phyloP scores from a whole-genome alignment of 2,113 vertebrate species.

The Sialia sialis region DNA sequence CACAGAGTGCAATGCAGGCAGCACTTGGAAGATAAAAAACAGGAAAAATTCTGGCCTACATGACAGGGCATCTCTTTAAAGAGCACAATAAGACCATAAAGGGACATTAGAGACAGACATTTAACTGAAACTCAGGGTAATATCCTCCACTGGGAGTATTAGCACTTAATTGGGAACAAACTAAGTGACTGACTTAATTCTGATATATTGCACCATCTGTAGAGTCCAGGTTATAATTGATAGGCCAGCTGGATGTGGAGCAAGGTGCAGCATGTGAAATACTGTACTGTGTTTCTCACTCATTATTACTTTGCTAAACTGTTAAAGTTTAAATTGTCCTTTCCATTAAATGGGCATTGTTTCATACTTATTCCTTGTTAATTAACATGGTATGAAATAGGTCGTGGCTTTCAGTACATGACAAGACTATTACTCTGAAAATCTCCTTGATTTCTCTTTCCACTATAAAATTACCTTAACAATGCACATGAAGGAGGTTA shows the following conservation, averaged over 20 bases:
- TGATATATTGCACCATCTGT: conserved; percentile 62
- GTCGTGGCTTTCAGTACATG: neutral
- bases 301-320: neutral
- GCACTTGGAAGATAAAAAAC: neutral
- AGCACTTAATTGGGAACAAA: conserved; percentile 52
- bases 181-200: conserved; percentile 53
- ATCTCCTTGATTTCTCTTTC: neutral
- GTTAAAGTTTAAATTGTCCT: conserved; percentile 4
- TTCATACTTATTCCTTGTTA: neutral
- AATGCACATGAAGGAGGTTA: neutral
- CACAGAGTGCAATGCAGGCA: neutral
- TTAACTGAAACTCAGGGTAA: conserved; percentile 12
- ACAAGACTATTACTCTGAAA: neutral
- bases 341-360: neutral
- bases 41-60: neutral
- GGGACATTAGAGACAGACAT: neutral
- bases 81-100: neutral
- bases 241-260: conserved; percentile 44
- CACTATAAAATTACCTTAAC: neutral
- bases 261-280: neutral
- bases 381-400: neutral
- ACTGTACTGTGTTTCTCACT: neutral
- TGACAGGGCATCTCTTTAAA: neutral
- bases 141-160: conserved; percentile 34
- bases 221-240: conserved; percentile 41